Conservation (phyloP, 2,797 vertebrate genomes). For the Esox masquinongy region DNA sequence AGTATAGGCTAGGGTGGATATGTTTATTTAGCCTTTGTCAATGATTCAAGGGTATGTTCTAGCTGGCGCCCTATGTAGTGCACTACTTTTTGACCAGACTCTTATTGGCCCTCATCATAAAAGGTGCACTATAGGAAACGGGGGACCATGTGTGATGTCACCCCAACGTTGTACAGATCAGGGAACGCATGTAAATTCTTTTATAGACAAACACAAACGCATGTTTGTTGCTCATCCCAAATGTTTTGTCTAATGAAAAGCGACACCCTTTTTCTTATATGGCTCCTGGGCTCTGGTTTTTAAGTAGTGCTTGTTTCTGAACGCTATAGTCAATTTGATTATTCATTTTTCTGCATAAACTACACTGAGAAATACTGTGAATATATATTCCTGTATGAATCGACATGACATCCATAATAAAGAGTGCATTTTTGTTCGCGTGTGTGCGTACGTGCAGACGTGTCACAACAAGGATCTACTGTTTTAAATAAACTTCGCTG, state of each 20-base stretch:
- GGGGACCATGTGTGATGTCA: not conserved
- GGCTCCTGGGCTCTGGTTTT: not conserved
- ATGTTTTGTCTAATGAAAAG: conserved; percentile 1
- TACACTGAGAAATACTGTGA: not conserved
- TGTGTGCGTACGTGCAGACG: not conserved
- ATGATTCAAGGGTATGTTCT: no score
- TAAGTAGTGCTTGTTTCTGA: not conserved
- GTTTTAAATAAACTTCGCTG: not conserved
- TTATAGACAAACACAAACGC: conserved; percentile 27
- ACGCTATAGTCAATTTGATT: conserved; percentile 3
- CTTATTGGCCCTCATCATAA: not conserved
- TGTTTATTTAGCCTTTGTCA: conserved; percentile 42
- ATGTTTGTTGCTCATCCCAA: conserved; percentile 23
- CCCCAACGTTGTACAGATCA: conserved; percentile 12
- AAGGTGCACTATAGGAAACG: not conserved
- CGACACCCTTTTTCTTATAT: not conserved
- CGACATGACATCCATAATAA: not conserved
- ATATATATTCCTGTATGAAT: not conserved
- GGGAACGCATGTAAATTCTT: conserved; percentile 33
- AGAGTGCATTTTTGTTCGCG: not conserved
- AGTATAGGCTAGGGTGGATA: conserved; percentile 26
- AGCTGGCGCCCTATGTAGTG: not conserved
- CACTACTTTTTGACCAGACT: not conserved
- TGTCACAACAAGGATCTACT: not conserved
- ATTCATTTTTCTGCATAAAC: not conserved